Percentiles rank a stretch among this genome's conserved stretches.
Evolutionary conservation across 2,888 invertebrate species (phyloP).

Genomic region (Pseudanteris insignis): DNA sequence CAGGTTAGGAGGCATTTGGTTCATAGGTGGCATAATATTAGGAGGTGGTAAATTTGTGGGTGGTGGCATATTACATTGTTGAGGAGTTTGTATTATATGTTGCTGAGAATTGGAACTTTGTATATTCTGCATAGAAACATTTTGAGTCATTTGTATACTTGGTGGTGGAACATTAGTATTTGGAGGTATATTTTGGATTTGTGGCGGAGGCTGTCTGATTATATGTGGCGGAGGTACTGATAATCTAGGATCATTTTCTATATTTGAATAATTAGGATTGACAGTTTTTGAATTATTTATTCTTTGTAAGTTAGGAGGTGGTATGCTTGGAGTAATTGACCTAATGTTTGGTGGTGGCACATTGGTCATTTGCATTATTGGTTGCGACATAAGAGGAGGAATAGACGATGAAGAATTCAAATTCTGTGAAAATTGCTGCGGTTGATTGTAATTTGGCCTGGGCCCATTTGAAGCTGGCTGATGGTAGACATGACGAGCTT

Average conservation of each 20-base stretch:
- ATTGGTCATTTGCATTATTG: slow-evolving; percentile 56
- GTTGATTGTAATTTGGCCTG: slow-evolving; percentile 51
- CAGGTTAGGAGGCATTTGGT: slow-evolving; percentile 60
- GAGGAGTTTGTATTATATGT: slow-evolving; percentile 47
- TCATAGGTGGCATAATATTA: slow-evolving; percentile 59
- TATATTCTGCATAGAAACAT: slow-evolving; percentile 63
- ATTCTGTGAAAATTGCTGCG: slow-evolving; percentile 47
- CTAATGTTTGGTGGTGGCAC: slow-evolving; percentile 57
- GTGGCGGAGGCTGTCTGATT: slow-evolving; percentile 45
- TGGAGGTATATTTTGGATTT: slow-evolving; percentile 54
- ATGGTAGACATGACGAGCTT: slow-evolving; percentile 51
- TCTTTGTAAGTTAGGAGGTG: slow-evolving; percentile 51
- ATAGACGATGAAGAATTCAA: slow-evolving; percentile 49
- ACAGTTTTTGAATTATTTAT: slow-evolving; percentile 49
- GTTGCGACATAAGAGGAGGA: slow-evolving; percentile 57
- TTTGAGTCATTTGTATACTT: slow-evolving; percentile 54
- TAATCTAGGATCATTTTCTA: slow-evolving; percentile 54
- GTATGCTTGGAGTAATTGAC: slow-evolving; percentile 50
- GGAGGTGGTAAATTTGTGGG: slow-evolving; percentile 49
- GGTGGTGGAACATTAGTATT: slow-evolving; percentile 64
- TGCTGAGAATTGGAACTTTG: slow-evolving; percentile 60
- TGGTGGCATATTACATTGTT: slow-evolving; percentile 48
- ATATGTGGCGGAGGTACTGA: slow-evolving; percentile 53
- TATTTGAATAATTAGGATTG: slow-evolving; percentile 48
- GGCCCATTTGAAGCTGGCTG: slow-evolving; percentile 51